A percentile compares a stretch with the other conserved stretches of the same genome.
Evolutionary conservation across 2,113 vertebrate genomes (phyloP).

Genomic region (Corythornis cristatus): DNA sequence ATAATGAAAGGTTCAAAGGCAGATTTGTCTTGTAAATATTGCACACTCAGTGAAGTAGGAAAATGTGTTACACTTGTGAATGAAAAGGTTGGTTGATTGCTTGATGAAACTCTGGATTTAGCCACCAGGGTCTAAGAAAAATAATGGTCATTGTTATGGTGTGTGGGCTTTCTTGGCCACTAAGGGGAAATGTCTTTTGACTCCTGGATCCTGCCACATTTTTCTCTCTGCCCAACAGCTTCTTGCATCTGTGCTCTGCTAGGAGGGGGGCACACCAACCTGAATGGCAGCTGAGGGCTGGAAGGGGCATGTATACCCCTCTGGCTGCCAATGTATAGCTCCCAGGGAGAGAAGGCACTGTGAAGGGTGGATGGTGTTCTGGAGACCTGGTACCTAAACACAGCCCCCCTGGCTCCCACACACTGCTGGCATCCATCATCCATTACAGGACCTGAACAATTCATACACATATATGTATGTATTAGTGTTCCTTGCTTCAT

Average conservation of each 20-base stretch:
- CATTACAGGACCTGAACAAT: neutral
- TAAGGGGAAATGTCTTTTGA: neutral
- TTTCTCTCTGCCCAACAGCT: neutral
- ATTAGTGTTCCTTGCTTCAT: neutral
- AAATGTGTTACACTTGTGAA: neutral
- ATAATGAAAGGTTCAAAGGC: constrained; percentile 14
- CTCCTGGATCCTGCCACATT: neutral
- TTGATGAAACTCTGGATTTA: neutral
- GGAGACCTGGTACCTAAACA: fast-evolving
- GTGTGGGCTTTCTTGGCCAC: neutral
- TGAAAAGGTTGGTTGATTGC: neutral
- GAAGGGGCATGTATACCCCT: fast-evolving
- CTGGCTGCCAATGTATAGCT: neutral
- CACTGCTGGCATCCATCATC: neutral
- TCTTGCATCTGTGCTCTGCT: fast-evolving
- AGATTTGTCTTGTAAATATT: neutral
- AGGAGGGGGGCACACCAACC: neutral
- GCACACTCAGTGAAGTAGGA: neutral
- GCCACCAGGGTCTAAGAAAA: neutral
- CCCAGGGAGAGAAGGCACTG: neutral
- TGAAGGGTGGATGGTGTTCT: neutral
- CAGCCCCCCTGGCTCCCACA: fast-evolving
- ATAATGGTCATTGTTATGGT: neutral
- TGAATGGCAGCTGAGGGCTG: neutral
- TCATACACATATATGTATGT: neutral